Evolutionary conservation across 2,797 vertebrate genomes (phyloP).

Genomic region (Malacoctenus gilli): DNA sequence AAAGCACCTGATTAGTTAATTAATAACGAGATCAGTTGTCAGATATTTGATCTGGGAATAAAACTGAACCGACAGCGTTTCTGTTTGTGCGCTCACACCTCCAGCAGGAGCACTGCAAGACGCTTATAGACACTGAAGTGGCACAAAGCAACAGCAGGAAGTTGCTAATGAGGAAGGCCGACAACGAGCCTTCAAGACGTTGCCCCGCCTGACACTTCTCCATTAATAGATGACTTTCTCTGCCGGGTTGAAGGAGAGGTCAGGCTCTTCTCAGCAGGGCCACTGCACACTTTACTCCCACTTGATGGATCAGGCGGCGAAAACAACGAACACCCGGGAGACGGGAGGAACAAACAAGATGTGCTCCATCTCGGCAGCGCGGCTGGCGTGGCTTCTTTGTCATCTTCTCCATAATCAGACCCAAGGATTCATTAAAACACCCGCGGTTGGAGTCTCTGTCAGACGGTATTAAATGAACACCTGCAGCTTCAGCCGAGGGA

Average conservation of each 20-base stretch:
- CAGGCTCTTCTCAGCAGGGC: slow-evolving; percentile 23
- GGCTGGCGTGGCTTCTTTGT: slow-evolving; percentile 9
- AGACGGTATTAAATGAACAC: slow-evolving; percentile 5
- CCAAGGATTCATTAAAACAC: slow-evolving; percentile 20
- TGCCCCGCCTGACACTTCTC: slow-evolving; percentile 25
- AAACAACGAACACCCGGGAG: slow-evolving; percentile 1
- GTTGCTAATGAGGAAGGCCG: slow-evolving; percentile 23
- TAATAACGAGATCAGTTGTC: no score
- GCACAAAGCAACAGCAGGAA: slow-evolving; percentile 9
- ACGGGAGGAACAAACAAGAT: slow-evolving; percentile 20
- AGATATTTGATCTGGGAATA: no score
- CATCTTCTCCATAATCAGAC: slow-evolving; percentile 18
- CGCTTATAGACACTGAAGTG: slow-evolving; percentile 2
- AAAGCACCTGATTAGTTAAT: no score
- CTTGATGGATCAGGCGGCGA: slow-evolving; percentile 29
- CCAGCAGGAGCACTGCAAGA: slow-evolving; percentile 11
- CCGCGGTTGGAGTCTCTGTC: neutral
- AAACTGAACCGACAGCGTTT: no score
- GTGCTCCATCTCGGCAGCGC: slow-evolving; percentile 1
- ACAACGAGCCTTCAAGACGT: slow-evolving; percentile 15
- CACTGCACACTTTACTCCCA: slow-evolving; percentile 27
- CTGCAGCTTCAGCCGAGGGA: slow-evolving; percentile 9
- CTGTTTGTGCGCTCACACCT: slow-evolving; percentile 9
- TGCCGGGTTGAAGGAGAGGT: slow-evolving; percentile 45
- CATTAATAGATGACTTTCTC: slow-evolving; percentile 48